Percentiles rank a stretch among this genome's conserved stretches.
Evolutionary conservation across 64 coral and sea anemone genomes (phyloP).

Genomic region (Stichodactyla mertensii): DNA sequence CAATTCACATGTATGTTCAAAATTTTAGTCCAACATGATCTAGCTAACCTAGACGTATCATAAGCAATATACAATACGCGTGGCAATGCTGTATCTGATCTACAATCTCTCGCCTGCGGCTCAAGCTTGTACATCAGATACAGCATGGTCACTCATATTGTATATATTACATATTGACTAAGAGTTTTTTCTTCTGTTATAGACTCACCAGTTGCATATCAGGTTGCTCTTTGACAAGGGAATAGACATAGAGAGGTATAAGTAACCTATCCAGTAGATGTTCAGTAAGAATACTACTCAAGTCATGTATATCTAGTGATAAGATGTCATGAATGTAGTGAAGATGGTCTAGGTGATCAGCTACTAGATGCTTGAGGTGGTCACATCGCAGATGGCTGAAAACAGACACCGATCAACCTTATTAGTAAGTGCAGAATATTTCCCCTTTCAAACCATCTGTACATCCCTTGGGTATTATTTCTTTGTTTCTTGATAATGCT

Average conservation of each 20-base stretch:
- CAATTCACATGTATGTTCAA: too few relatives aligned
- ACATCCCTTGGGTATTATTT: too few relatives aligned
- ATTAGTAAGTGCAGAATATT: background rate
- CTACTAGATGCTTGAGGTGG: constrained; percentile 85
- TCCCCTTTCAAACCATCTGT: background rate
- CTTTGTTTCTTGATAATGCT: too few relatives aligned
- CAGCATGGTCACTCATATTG: too few relatives aligned
- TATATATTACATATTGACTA: too few relatives aligned
- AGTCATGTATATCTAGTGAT: constrained; percentile 76
- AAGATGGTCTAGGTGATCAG: constrained; percentile 90
- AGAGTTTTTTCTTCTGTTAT: too few relatives aligned
- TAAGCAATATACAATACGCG: too few relatives aligned
- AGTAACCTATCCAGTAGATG: constrained; percentile 79
- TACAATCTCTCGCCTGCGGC: too few relatives aligned
- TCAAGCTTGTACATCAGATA: too few relatives aligned
- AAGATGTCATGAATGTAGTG: constrained; percentile 95
- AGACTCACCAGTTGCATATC: constrained; percentile 31
- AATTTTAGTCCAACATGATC: too few relatives aligned
- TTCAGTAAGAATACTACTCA: constrained; percentile 86
- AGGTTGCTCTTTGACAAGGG: constrained; percentile 59
- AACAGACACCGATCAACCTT: background rate
- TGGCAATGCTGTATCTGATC: too few relatives aligned
- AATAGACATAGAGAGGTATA: constrained; percentile 92
- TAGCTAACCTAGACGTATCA: too few relatives aligned
- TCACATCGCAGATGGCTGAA: constrained; percentile 85